Evolutionary conservation across 1,140 invertebrate genomes (phyloP).

Genomic region (Drosophila albomicans): DNA sequence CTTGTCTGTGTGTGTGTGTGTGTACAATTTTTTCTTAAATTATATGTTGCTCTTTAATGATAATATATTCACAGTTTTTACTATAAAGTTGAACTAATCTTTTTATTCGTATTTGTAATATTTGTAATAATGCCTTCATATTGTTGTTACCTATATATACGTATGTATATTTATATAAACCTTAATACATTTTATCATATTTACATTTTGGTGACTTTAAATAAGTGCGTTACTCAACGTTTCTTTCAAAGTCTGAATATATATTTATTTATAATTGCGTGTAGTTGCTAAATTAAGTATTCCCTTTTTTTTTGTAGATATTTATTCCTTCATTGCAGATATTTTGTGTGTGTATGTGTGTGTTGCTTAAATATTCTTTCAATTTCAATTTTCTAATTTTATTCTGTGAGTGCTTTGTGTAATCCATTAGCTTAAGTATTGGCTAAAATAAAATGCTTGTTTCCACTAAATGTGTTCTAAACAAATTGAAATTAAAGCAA

Average conservation of each 20-base stretch:
- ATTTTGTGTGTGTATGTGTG: slow-evolving; percentile 34
- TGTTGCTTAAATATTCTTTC: slow-evolving; percentile 12
- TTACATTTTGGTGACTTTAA: slow-evolving; percentile 47
- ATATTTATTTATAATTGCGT: slow-evolving; percentile 1
- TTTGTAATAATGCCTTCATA: slow-evolving; percentile 41
- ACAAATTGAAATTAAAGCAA: neutral
- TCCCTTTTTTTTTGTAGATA: slow-evolving; percentile 49
- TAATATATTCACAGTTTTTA: slow-evolving; percentile 76
- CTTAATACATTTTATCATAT: slow-evolving; percentile 42
- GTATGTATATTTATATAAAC: slow-evolving; percentile 3
- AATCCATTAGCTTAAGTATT: slow-evolving; percentile 21
- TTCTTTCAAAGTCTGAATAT: slow-evolving; percentile 26
- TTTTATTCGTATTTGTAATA: slow-evolving; percentile 35
- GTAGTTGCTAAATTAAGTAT: slow-evolving; percentile 37
- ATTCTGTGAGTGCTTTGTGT: slow-evolving; percentile 24
- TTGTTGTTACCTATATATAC: slow-evolving; percentile 49
- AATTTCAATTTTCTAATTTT: neutral
- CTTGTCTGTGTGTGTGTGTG: slow-evolving; percentile 48
- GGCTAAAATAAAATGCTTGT: slow-evolving; percentile 5
- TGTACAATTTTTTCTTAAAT: slow-evolving; percentile 71
- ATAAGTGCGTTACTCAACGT: slow-evolving; percentile 32
- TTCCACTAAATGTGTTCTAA: neutral
- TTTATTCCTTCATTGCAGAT: slow-evolving; percentile 59
- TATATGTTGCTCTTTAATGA: slow-evolving; percentile 73
- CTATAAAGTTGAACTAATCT: slow-evolving; percentile 69